Evolutionary conservation across 2,797 vertebrate genomes (phyloP).

Genomic region (Parauchenoglanis punctatus): DNA sequence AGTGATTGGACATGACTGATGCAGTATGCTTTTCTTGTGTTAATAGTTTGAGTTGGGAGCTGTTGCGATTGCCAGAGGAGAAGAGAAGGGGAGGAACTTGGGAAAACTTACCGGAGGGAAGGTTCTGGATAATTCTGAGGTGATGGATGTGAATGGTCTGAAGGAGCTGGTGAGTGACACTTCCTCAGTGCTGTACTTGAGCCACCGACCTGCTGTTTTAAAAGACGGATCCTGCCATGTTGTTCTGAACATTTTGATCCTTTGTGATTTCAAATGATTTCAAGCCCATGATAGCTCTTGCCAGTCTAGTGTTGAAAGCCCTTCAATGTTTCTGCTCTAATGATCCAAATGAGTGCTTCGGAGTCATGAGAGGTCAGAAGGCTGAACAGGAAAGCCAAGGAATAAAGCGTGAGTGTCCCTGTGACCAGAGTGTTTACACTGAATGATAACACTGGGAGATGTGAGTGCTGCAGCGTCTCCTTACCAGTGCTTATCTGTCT

Average conservation of each 20-base stretch:
- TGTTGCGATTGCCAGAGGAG: constrained; percentile 6
- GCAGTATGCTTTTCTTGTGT: constrained; percentile 35
- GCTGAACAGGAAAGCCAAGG: constrained; percentile 42
- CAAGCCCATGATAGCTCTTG: constrained; percentile 37
- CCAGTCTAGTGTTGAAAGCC: constrained; percentile 49
- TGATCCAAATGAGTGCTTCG: constrained; percentile 64
- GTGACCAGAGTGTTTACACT: constrained; percentile 74
- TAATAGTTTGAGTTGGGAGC: constrained; percentile 50
- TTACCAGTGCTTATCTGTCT: constrained; percentile 73
- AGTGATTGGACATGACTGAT: constrained; percentile 29
- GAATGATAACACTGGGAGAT: constrained; percentile 69
- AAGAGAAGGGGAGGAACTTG: constrained; percentile 24
- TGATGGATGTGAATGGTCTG: constrained; percentile 47
- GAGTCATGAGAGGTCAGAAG: constrained; percentile 63
- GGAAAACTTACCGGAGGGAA: constrained; percentile 26
- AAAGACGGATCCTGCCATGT: neutral
- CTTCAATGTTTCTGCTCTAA: constrained; percentile 65
- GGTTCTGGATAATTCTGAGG: constrained; percentile 41
- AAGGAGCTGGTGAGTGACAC: constrained; percentile 57
- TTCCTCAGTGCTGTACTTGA: constrained; percentile 9
- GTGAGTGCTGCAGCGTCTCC: constrained; percentile 66
- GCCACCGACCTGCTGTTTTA: neutral
- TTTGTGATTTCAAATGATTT: constrained; percentile 38
- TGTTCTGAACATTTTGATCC: constrained; percentile 19
- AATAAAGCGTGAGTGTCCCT: constrained; percentile 68